Evolutionary conservation across 1,140 invertebrate genomes (phyloP).

Genomic region (Philotrypesis tridentata): DNA sequence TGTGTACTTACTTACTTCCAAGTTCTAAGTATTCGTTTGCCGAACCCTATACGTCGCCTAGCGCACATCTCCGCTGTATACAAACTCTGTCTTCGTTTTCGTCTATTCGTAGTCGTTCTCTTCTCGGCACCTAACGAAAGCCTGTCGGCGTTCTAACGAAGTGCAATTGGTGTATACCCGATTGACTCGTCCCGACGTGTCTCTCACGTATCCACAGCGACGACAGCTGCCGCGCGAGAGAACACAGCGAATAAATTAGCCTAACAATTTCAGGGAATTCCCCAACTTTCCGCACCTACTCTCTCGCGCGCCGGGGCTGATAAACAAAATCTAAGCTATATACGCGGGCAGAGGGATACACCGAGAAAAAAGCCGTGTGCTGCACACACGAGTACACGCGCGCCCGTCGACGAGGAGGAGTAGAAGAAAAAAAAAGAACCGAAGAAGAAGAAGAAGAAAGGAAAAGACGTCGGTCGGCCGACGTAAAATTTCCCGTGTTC

Average conservation of each 20-base stretch:
- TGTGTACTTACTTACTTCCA: too few species aligned
- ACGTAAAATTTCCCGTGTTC: slow-evolving; percentile 47
- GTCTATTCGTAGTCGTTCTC: not conserved
- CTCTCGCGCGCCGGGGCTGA: too few species aligned
- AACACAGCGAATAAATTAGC: slow-evolving; percentile 42
- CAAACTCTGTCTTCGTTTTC: not conserved
- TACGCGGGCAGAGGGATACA: too few species aligned
- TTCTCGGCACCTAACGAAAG: slow-evolving; percentile 33
- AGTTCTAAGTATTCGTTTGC: too few species aligned
- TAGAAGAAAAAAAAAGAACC: not conserved
- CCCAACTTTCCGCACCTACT: not conserved
- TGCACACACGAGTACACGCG: too few species aligned
- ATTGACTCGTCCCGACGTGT: slow-evolving; percentile 44
- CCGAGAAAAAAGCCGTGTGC: not conserved
- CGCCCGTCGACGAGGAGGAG: not conserved
- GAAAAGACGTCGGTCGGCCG: slow-evolving; percentile 5
- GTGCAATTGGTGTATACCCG: slow-evolving; percentile 43
- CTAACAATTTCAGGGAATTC: slow-evolving; percentile 36
- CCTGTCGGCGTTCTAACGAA: slow-evolving; percentile 43
- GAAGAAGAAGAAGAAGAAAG: too few species aligned
- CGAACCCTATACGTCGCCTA: too few species aligned
- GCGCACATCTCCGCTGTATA: too few species aligned
- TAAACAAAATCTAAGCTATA: not conserved
- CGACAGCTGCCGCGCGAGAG: slow-evolving; percentile 33
- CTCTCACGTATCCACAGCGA: not conserved